Conservation (phyloP, 2,888 invertebrate species). For the Diarsia dahlii region DNA sequence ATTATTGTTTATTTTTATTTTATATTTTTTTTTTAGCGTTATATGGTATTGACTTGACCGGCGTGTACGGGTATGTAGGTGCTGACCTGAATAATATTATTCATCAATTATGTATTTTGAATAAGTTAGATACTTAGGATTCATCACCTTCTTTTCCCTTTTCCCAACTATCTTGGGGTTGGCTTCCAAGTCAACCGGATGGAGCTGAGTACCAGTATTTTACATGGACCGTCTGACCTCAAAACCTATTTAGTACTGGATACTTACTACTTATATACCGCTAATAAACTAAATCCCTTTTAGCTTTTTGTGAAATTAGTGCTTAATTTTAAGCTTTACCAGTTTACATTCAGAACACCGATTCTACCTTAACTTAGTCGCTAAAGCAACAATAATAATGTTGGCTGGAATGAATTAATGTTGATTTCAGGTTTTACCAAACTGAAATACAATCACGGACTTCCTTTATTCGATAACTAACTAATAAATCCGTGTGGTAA, state of each 20-base stretch:
- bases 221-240: no score
- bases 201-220: no score
- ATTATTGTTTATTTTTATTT: conserved; percentile 7
- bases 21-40: not conserved
- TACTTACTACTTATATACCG: not conserved
- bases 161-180: no score
- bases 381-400: not conserved
- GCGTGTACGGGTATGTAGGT: not conserved
- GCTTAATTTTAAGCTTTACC: not conserved
- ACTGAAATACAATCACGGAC: not conserved
- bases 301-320: not conserved
- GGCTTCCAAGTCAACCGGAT: no score
- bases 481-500: conserved; percentile 5
- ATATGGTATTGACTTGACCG: not conserved
- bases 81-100: not conserved
- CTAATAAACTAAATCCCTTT: not conserved
- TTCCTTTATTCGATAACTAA: conserved; percentile 1
- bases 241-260: no score
- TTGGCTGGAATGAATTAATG: not conserved
- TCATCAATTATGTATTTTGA: not conserved
- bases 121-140: not conserved
- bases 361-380: not conserved
- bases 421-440: not conserved
- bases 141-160: no score
- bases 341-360: no score